Evolutionary conservation across 1,140 invertebrate genomes (phyloP).

Genomic region (Maconellicoccus hirsutus): DNA sequence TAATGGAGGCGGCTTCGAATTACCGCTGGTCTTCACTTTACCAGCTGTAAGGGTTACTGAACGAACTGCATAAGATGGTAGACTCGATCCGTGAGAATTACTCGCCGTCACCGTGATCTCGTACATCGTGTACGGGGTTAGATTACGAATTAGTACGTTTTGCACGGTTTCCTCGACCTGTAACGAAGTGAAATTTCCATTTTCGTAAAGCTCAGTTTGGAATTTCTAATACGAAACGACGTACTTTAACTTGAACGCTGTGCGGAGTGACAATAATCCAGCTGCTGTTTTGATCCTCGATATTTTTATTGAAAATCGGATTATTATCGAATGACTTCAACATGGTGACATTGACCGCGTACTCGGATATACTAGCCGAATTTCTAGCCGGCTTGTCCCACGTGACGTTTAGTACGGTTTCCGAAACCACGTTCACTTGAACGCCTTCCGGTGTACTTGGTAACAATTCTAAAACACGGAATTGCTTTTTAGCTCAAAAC

Average conservation of each 20-base stretch:
- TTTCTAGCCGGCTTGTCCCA: slow-evolving; percentile 53
- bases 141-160: slow-evolving; percentile 44
- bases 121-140: slow-evolving; percentile 66
- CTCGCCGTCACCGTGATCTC: slow-evolving; percentile 57
- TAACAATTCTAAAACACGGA: slow-evolving; percentile 44
- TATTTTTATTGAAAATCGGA: slow-evolving; percentile 22
- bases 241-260: slow-evolving; percentile 32
- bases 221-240: too few species aligned
- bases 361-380: slow-evolving; percentile 49
- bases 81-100: slow-evolving; percentile 58
- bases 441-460: slow-evolving; percentile 57
- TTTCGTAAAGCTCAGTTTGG: too few species aligned
- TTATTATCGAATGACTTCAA: slow-evolving; percentile 49
- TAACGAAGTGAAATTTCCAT: too few species aligned
- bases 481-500: neutral
- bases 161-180: slow-evolving; percentile 43
- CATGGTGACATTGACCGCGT: slow-evolving; percentile 56
- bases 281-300: slow-evolving; percentile 22
- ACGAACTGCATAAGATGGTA: slow-evolving; percentile 57
- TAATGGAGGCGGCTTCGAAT: slow-evolving; percentile 42
- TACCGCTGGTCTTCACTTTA: slow-evolving; percentile 39
- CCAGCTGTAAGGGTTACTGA: slow-evolving; percentile 51
- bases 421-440: slow-evolving; percentile 53
- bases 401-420: slow-evolving; percentile 52
- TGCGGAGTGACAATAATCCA: slow-evolving; percentile 30